Percentiles rank a stretch among this genome's conserved stretches.
phyloP scores from a whole-genome alignment of 2,888 invertebrate genomes.

The Dynastes hyllus region DNA sequence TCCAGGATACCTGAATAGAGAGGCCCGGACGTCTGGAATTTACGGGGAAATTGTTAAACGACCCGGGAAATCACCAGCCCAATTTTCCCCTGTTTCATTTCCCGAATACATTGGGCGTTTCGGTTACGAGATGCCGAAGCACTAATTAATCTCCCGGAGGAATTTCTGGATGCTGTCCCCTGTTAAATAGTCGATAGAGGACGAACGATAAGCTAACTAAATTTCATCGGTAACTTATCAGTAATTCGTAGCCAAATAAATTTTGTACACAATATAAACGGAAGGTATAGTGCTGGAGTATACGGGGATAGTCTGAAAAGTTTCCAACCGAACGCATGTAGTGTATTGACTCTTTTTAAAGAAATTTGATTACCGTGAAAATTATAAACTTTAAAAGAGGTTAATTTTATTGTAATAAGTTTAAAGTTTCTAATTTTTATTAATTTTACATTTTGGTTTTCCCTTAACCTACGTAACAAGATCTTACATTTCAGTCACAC shows the following conservation, averaged over 20 bases:
- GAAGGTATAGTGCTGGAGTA: no score
- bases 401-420: no score
- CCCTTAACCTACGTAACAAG: no score
- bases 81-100: constrained; percentile 39
- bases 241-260: background rate
- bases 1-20: constrained; percentile 14
- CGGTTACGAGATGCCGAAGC: constrained; percentile 33
- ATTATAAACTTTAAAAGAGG: no score
- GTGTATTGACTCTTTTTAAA: no score
- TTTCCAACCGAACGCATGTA: no score
- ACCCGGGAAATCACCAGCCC: constrained; percentile 37
- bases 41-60: constrained; percentile 29
- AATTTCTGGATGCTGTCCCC: constrained; percentile 27
- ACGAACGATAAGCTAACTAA: background rate
- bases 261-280: background rate
- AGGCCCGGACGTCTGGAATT: constrained; percentile 21
- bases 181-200: background rate
- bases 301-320: no score
- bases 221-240: background rate
- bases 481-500: no score
- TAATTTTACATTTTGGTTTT: no score
- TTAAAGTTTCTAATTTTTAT: no score
- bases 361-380: no score
- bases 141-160: constrained; percentile 34
- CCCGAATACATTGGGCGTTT: constrained; percentile 20